Evolutionary conservation across 2,113 vertebrate genomes (phyloP).

Genomic region (Vombatus ursinus): DNA sequence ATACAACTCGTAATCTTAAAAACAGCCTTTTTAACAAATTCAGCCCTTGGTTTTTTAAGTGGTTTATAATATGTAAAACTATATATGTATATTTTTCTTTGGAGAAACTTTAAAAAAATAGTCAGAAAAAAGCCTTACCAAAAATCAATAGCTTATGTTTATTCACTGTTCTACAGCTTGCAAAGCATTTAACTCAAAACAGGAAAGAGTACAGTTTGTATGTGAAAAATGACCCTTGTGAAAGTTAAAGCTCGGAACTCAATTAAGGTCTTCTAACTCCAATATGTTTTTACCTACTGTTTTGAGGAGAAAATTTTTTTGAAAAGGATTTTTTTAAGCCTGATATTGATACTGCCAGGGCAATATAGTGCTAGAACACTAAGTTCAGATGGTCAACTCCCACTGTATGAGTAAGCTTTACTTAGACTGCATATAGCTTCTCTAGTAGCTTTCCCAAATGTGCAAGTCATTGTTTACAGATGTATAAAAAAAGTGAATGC

Average conservation of each 20-base stretch:
- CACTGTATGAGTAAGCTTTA: background rate
- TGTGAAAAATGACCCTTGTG: background rate
- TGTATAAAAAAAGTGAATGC: background rate
- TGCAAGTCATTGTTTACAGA: background rate
- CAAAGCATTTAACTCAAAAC: background rate
- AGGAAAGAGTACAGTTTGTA: background rate
- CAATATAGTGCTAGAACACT: background rate
- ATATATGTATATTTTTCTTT: background rate
- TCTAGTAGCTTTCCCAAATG: background rate
- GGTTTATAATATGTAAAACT: background rate
- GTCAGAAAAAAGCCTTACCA: background rate
- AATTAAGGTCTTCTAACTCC: background rate
- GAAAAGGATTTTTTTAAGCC: background rate
- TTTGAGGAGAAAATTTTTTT: background rate
- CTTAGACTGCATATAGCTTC: background rate
- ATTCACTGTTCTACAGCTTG: background rate
- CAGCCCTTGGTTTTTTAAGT: background rate
- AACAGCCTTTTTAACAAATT: background rate
- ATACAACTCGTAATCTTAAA: slow-evolving; percentile 11
- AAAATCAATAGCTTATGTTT: background rate
- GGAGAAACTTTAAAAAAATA: background rate
- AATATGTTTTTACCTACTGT: background rate
- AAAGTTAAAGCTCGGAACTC: background rate
- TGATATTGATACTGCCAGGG: background rate
- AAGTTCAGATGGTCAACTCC: background rate